These are phyloP conservation scores for Spea hammondii DNA, from an alignment of 2,797 vertebrate species.

Conservation along the genomic window DNA sequence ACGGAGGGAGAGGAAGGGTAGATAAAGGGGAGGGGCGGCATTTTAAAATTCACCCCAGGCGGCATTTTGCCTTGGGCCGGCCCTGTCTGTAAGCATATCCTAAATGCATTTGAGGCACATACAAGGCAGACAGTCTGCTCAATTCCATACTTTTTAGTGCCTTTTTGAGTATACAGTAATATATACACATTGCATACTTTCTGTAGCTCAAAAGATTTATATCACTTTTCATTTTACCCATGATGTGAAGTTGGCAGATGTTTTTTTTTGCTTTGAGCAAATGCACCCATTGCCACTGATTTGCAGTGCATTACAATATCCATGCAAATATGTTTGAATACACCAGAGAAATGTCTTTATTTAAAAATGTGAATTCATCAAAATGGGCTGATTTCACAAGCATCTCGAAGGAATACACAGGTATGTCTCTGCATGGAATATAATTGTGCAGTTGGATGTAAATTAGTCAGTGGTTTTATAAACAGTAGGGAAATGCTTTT, in stretches of 20 bases:
- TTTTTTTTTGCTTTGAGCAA: neutral
- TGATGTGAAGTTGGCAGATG: neutral
- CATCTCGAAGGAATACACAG: neutral
- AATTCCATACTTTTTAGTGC: neutral
- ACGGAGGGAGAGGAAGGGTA: too few relatives aligned
- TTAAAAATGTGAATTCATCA: neutral
- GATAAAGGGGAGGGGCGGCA: too few relatives aligned
- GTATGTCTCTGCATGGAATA: slow-evolving; percentile 1
- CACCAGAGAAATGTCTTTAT: slow-evolving; percentile 1
- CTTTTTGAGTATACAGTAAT: neutral
- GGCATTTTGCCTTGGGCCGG: too few relatives aligned
- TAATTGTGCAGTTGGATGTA: neutral
- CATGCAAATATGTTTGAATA: slow-evolving; percentile 5
- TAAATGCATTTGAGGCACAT: too few relatives aligned
- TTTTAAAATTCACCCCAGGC: too few relatives aligned
- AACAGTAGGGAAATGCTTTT: neutral
- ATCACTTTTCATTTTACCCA: neutral
- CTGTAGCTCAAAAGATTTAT: neutral
- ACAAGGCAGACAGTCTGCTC: too few relatives aligned
- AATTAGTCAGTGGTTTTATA: neutral
- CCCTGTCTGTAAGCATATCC: too few relatives aligned
- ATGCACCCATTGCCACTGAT: neutral
- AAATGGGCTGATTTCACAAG: neutral
- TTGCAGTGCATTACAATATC: neutral
- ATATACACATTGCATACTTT: neutral